phyloP scores from a whole-genome alignment of 2,888 invertebrate species.

The Barypeithes pellucidus region DNA sequence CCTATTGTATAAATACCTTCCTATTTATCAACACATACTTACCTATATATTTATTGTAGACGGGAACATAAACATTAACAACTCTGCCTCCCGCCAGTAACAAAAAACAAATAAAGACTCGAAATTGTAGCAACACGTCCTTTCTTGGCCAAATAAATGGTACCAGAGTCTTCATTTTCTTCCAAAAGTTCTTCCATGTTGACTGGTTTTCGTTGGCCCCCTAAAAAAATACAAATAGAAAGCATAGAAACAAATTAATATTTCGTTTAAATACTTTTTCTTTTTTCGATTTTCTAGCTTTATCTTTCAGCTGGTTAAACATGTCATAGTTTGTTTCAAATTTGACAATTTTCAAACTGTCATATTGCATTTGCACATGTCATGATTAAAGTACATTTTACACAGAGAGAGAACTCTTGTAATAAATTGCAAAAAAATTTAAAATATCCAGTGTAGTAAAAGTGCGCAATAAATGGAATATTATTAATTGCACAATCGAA shows the following conservation, averaged over 20 bases:
- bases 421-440: no score
- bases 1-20: no score
- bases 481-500: no score
- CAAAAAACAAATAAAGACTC: constrained; percentile 87
- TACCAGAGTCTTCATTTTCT: constrained; percentile 84
- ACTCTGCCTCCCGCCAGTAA: constrained; percentile 86
- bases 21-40: no score
- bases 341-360: not conserved
- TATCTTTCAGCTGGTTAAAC: not conserved
- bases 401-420: no score
- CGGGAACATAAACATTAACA: constrained; percentile 93
- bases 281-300: not conserved
- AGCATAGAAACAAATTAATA: not conserved
- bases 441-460: no score
- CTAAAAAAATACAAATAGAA: constrained; percentile 57
- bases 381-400: no score
- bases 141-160: constrained; percentile 97
- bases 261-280: not conserved
- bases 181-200: constrained; percentile 85
- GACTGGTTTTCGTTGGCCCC: constrained; percentile 76
- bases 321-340: not conserved
- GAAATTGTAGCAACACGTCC: constrained; percentile 82
- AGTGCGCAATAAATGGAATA: no score
- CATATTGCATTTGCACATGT: not conserved
- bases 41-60: constrained; percentile 95